phyloP scores from a whole-genome alignment of 2,113 vertebrate genomes.

The cat (Felis catus) region F.catus_Fca126_mat1.0 CM031415.1:151377501-151378000 shows the following conservation, averaged over 20 bases:
- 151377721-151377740: neutral
- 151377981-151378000: neutral
- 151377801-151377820: neutral
- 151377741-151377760: neutral
- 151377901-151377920: neutral
- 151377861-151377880: neutral
- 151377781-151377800: neutral
- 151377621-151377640: neutral
- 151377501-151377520: neutral
- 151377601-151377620: neutral
- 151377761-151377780: neutral
- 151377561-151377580: neutral
- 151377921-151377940: neutral
- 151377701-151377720: neutral
- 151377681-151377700: neutral
- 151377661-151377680: neutral
- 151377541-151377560: neutral
- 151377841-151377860: neutral
- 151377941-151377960: neutral
- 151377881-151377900: neutral
- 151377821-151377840: neutral
- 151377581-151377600: neutral
- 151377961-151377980: neutral
- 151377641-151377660: neutral
- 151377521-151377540: neutral